Base-by-base conservation (phyloP, 2,797 vertebrate species). In the Macroramphosus scolopax region DNA sequence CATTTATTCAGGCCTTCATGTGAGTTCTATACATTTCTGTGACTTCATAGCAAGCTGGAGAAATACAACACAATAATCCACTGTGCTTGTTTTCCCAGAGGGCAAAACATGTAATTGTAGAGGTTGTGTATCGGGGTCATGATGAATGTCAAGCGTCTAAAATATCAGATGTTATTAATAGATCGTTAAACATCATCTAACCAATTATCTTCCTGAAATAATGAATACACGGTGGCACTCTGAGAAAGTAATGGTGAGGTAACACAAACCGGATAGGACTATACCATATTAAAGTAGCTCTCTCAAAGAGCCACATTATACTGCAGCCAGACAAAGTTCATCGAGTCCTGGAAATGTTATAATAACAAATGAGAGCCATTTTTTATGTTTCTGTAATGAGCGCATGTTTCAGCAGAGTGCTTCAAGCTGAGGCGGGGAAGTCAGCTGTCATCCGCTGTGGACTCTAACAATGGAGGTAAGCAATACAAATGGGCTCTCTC, bases 401-500 rank as follows among this genome's bases (percentile, higher is more conserved):
- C 55, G 14, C 54, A 78, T 78, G 75, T 80, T 81, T 80, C 75
- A 69, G 72, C 72, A 61, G 62, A 82, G 80, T 65, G 75, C 70
- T 78, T 81, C 74, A 81, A 82, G 75, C 77, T 77, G 74, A 78
- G 74, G 75, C 79, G 61, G 63, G 63, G 68, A 79, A 81, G 80
- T 81, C 77, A 71, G 84, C 79, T 85, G 77, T 85, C 81, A 76
- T 86, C 78, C 78, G 80, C 80, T 80, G 80, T 78, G 81, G 72
- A 85, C 74, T 81, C 77, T 82, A 78, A 84, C 83, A 81, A 83
- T 75, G 77, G 77, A 80, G 77, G 78, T 81, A 82, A 80, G 78
- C 71, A 82, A 82, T 82, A 82, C 77, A 84, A 86, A 88, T 86
- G 76, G 80, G 75, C 72, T 87, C 78, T 60, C 77, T 78, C 72